Base-by-base conservation (phyloP, 2,888 invertebrate species). In the Graphium colonna region DNA sequence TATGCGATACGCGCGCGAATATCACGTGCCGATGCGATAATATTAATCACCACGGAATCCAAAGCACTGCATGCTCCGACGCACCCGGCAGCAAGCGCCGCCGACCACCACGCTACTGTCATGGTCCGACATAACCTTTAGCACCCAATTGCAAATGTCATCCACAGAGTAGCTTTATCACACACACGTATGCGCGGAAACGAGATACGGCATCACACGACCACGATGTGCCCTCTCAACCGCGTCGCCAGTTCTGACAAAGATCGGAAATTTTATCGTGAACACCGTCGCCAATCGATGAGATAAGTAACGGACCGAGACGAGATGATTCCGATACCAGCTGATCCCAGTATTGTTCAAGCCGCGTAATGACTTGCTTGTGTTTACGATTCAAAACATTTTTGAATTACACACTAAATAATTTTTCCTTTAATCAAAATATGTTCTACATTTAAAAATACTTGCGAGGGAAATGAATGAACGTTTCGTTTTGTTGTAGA, bases 41-140 rank as follows among this genome's bases (percentile, higher is more conserved):
- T 64, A 67, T 67, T 60, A 61, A 64, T 78, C 82, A 89, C 88
- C 88, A 70, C 82, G 75, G 69, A 87, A 80, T 73, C 87, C 87
- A 62, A 89, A 89, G 69, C 89, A 89, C 78, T 85, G 87, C 84
- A 89, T 88, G 64, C 78, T 86, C 41, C 86, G 68, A 60, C 88
- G 87, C 78, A 82, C 79, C 69, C 86, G 86, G 65, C 88, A 88
- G 65, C 88, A 89, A 38, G 81, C 78, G 56, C 60, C 71, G 57
- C 69, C 74, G 62, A 79, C 77, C 64, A 77, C 80, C 57, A 79
- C 68, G 78, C 84, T 86, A 66, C 69, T 78, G 74, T 88, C 88
- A 64, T 79, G 75, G 63, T 84, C 86, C 64, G 84, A 81, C 88
- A 87, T 86, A 64, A 28, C 16, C 44, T 44, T 28, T 38, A 48